Evolutionary conservation across 2,797 vertebrate genomes (phyloP).

Genomic region (Harpagifer antarcticus): DNA sequence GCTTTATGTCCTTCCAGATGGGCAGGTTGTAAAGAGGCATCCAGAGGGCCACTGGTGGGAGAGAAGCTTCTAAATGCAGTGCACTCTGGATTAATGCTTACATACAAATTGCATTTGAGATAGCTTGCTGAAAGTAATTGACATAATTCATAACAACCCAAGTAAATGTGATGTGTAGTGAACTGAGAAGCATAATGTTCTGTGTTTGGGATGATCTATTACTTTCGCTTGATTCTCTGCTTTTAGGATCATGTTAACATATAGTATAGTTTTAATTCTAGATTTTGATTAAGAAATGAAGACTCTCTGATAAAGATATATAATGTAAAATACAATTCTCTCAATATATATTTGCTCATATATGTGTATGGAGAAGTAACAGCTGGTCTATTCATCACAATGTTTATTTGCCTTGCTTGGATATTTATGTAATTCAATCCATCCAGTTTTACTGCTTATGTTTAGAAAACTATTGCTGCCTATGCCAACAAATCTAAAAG

Average conservation of each 20-base stretch:
- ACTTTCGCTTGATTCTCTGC: neutral
- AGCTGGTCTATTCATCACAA: neutral
- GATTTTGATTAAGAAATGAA: neutral
- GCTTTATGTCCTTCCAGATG: constrained; percentile 40
- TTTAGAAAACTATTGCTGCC: neutral
- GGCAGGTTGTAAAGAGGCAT: constrained; percentile 30
- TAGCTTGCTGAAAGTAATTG: constrained; percentile 1
- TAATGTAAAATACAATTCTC: neutral
- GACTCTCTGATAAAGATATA: neutral
- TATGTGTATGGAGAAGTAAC: neutral
- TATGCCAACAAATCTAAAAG: constrained; percentile 2
- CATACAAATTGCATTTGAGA: constrained; percentile 27
- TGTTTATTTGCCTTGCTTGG: neutral
- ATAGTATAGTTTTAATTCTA: neutral
- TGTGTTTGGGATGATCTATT: neutral
- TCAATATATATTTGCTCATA: neutral
- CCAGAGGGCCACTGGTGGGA: constrained; percentile 13
- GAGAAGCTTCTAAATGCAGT: constrained; percentile 34
- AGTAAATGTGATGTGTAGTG: constrained; percentile 3
- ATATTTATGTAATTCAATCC: neutral
- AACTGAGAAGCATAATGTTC: constrained; percentile 1
- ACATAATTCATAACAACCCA: constrained; percentile 7
- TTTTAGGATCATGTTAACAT: constrained; percentile 4
- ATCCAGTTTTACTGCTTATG: constrained; percentile 12
- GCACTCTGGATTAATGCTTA: constrained; percentile 17